A percentile compares a stretch with the other conserved stretches of the same genome.
These are phyloP conservation scores for Caenorhabditis brenneri DNA, from an alignment of 1,140 invertebrate genomes.

Conservation along the genomic window DNA sequence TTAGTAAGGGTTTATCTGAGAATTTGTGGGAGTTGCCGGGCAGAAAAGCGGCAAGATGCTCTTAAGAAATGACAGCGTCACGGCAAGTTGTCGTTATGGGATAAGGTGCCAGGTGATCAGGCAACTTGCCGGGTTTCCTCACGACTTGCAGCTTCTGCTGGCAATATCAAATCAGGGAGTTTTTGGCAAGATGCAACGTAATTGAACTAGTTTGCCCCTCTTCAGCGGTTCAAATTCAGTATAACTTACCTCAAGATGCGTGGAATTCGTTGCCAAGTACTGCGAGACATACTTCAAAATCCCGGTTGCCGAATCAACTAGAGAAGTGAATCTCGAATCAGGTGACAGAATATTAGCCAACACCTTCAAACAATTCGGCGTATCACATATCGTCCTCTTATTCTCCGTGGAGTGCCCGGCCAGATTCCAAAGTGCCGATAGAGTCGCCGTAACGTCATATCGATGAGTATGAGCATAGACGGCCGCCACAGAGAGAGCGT, in stretches of 20 bases:
- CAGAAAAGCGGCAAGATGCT: too few relatives aligned
- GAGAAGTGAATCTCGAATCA: not conserved
- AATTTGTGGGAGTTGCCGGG: too few relatives aligned
- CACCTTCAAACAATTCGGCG: slow-evolving; percentile 36
- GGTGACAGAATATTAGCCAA: not conserved
- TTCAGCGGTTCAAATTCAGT: not conserved
- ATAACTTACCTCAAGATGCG: slow-evolving; percentile 16
- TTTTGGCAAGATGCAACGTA: too few relatives aligned
- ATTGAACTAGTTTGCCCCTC: too few relatives aligned
- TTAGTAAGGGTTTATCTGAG: not conserved
- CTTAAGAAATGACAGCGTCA: too few relatives aligned
- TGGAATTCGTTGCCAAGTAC: slow-evolving; percentile 20
- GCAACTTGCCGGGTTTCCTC: too few relatives aligned
- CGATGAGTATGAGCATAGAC: slow-evolving; percentile 27
- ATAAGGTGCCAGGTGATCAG: too few relatives aligned
- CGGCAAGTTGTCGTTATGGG: too few relatives aligned
- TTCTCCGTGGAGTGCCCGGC: slow-evolving; percentile 40
- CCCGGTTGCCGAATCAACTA: slow-evolving; percentile 36
- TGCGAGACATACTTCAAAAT: slow-evolving; percentile 45
- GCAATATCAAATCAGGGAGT: too few relatives aligned
- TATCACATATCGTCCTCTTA: slow-evolving; percentile 43
- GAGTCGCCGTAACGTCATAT: not conserved
- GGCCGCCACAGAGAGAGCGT: slow-evolving; percentile 12
- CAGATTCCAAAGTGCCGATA: slow-evolving; percentile 39
- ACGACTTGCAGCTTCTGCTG: too few relatives aligned